A percentile compares a stretch with the other conserved stretches of the same genome.
phyloP scores from a whole-genome alignment of 2,113 vertebrate genomes.

The Myanophis thanlyinensis region DNA sequence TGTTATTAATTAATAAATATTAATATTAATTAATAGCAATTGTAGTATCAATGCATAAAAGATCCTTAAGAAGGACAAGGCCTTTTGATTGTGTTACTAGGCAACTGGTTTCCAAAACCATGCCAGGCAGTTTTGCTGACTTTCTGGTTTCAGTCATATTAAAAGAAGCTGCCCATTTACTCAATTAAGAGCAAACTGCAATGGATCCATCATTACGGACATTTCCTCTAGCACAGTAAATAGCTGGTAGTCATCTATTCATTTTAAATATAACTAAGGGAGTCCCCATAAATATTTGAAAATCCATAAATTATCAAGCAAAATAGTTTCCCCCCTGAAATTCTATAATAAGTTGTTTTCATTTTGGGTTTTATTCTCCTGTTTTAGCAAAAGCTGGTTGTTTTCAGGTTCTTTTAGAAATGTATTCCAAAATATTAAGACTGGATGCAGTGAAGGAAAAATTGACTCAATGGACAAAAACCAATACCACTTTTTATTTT shows the following conservation, averaged over 20 bases:
- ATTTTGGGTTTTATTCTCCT: neutral
- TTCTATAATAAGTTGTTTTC: neutral
- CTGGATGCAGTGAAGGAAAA: neutral
- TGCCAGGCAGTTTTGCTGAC: neutral
- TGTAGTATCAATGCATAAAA: neutral
- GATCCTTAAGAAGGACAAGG: constrained; percentile 1
- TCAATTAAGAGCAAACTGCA: neutral
- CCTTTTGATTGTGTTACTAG: constrained; percentile 3
- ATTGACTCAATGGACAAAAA: neutral
- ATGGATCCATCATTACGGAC: neutral
- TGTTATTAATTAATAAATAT: neutral
- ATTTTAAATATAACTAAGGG: neutral
- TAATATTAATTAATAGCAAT: neutral
- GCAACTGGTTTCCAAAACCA: constrained; percentile 8
- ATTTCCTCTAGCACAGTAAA: neutral
- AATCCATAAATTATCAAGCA: neutral
- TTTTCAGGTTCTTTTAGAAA: neutral
- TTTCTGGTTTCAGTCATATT: neutral
- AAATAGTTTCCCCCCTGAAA: neutral
- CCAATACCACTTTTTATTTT: neutral
- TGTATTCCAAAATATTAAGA: neutral
- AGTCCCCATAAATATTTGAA: constrained; percentile 21
- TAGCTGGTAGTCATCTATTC: neutral
- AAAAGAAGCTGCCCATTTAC: neutral
- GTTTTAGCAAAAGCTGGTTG: neutral